phyloP scores from a whole-genome alignment of 2,113 vertebrate species.

The Trematocara zebra region DNA sequence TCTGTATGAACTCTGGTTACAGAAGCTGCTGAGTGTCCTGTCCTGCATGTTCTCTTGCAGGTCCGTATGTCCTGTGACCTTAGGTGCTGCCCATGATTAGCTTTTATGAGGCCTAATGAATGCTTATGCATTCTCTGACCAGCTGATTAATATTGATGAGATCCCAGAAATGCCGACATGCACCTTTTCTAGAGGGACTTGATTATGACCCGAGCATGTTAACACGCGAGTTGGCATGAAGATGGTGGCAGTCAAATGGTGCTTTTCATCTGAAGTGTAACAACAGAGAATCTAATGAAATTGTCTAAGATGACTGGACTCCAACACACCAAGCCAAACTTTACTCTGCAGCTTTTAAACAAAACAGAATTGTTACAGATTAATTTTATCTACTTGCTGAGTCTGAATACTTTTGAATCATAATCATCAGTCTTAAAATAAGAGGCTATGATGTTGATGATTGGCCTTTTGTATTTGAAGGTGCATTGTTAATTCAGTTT shows the following conservation, averaged over 20 bases:
- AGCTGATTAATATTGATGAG: slow-evolving; percentile 70
- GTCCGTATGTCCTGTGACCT: slow-evolving; percentile 37
- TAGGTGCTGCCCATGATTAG: slow-evolving; percentile 49
- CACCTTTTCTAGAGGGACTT: slow-evolving; percentile 22
- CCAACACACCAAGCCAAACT: background rate
- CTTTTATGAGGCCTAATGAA: slow-evolving; percentile 64
- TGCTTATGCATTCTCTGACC: slow-evolving; percentile 53
- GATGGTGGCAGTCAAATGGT: background rate
- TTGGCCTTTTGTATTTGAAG: background rate
- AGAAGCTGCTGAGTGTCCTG: background rate
- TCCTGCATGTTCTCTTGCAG: background rate
- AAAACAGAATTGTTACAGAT: background rate
- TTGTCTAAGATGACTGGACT: background rate
- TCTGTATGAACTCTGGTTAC: background rate
- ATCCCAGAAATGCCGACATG: slow-evolving; percentile 46
- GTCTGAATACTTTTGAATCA: background rate
- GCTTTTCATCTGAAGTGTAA: background rate
- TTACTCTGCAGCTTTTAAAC: background rate
- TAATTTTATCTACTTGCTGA: background rate
- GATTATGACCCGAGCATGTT: slow-evolving; percentile 56
- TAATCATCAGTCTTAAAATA: background rate
- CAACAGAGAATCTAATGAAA: background rate
- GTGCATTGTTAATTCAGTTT: background rate
- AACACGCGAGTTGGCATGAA: slow-evolving; percentile 31
- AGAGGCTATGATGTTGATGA: background rate